Evolutionary conservation across 2,113 vertebrate genomes (phyloP).

Genomic region (Triplophysa dalaica): DNA sequence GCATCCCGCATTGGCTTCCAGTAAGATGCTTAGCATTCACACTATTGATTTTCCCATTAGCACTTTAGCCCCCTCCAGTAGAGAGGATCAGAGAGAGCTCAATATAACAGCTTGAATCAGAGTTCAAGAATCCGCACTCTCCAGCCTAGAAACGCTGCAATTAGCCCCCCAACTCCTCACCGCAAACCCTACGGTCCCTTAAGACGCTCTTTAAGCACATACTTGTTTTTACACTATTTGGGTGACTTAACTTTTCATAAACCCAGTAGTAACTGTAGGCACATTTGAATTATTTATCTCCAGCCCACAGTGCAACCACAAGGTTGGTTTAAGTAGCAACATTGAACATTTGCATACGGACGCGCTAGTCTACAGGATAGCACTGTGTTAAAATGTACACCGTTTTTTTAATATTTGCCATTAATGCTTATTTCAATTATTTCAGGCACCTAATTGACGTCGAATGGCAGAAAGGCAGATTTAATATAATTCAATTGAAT

Average conservation of each 20-base stretch:
- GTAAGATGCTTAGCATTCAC: constrained; percentile 92
- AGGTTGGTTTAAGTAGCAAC: neutral
- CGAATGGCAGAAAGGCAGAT: constrained; percentile 19
- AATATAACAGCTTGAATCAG: constrained; percentile 49
- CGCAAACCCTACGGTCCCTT: neutral
- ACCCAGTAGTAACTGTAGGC: constrained; percentile 8
- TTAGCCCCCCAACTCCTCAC: constrained; percentile 26
- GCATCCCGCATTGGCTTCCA: constrained; percentile 86
- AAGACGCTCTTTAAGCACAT: constrained; percentile 25
- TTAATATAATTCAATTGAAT: constrained; percentile 44
- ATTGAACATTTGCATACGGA: neutral
- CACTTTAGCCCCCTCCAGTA: constrained; percentile 81
- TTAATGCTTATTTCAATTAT: constrained; percentile 32
- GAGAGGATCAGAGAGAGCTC: constrained; percentile 53
- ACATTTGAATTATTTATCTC: constrained; percentile 30
- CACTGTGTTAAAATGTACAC: neutral
- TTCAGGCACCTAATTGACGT: constrained; percentile 7
- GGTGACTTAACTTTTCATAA: constrained; percentile 28
- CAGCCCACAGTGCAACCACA: constrained; percentile 22
- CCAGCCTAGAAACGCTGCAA: constrained; percentile 47
- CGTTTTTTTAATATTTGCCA: neutral
- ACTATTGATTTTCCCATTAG: constrained; percentile 90
- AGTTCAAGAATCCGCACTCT: constrained; percentile 46
- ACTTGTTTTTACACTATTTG: constrained; percentile 10
- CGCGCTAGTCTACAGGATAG: neutral